Evolutionary conservation across 2,888 invertebrate species (phyloP).

Genomic region (Hydropsyche betteni): DNA sequence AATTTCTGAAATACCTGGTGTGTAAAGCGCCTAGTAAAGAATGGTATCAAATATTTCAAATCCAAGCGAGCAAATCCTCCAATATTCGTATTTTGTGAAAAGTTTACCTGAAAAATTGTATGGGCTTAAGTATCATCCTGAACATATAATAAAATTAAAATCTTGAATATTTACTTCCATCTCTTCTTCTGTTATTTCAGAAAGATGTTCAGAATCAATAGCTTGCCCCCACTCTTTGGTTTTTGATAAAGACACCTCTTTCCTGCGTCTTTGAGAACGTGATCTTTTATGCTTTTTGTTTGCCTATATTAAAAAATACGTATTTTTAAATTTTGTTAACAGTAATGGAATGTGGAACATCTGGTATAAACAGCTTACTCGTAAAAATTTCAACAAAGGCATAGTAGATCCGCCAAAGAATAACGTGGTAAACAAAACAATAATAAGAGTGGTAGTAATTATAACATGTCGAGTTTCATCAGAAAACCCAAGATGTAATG

Average conservation of each 20-base stretch:
- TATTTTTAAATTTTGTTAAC: slow-evolving; percentile 58
- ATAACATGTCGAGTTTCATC: slow-evolving; percentile 96
- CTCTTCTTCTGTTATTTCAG: slow-evolving; percentile 92
- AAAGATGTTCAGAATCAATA: slow-evolving; percentile 91
- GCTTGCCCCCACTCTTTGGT: slow-evolving; percentile 98
- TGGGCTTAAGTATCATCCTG: neutral
- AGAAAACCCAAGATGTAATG: slow-evolving; percentile 92
- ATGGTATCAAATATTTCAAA: slow-evolving; percentile 93
- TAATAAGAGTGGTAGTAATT: slow-evolving; percentile 97
- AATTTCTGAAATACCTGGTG: slow-evolving; percentile 73
- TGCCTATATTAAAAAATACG: slow-evolving; percentile 60
- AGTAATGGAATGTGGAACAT: slow-evolving; percentile 43
- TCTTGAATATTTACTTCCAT: slow-evolving; percentile 70
- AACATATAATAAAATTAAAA: neutral
- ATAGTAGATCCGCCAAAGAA: slow-evolving; percentile 97
- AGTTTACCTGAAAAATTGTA: slow-evolving; percentile 66
- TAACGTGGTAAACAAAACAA: slow-evolving; percentile 94
- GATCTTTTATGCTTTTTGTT: slow-evolving; percentile 66
- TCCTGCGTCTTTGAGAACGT: slow-evolving; percentile 69
- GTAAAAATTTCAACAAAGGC: slow-evolving; percentile 93
- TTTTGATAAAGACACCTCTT: slow-evolving; percentile 94
- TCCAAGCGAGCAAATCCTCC: slow-evolving; percentile 92
- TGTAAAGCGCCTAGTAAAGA: slow-evolving; percentile 95
- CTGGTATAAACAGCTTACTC: slow-evolving; percentile 65
- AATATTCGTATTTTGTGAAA: slow-evolving; percentile 77